Conservation (phyloP, 2,113 vertebrate species). For the Phaethornis superciliosus region DNA sequence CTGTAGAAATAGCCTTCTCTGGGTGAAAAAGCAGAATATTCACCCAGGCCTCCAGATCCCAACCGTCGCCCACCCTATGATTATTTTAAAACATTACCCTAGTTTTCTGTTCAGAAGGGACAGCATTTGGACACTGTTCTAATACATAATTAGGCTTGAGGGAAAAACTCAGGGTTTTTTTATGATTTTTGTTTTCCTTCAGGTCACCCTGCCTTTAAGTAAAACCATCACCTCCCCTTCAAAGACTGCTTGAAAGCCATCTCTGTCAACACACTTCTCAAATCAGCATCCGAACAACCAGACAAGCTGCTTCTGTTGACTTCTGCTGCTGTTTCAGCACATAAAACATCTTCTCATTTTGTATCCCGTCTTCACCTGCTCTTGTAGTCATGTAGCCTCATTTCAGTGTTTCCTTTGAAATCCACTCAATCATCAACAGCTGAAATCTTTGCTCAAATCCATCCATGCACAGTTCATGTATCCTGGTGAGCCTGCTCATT, state of each 20-base stretch:
- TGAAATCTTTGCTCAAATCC: slow-evolving; percentile 57
- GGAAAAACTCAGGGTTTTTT: not conserved
- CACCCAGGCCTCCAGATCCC: not conserved
- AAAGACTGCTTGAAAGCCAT: slow-evolving; percentile 49
- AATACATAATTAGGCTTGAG: not conserved
- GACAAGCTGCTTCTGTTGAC: slow-evolving; percentile 57
- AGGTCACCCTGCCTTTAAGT: not conserved
- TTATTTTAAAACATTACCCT: slow-evolving; percentile 19
- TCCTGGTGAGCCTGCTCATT: slow-evolving; percentile 36
- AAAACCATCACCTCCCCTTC: slow-evolving; percentile 30
- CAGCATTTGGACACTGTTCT: not conserved
- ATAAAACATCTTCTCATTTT: slow-evolving; percentile 54
- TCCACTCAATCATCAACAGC: slow-evolving; percentile 33
- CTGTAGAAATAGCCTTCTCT: not conserved
- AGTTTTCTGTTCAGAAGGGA: not conserved
- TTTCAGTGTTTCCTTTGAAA: slow-evolving; percentile 65
- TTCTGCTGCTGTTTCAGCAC: slow-evolving; percentile 56
- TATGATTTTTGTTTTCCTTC: not conserved
- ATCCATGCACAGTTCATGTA: slow-evolving; percentile 21
- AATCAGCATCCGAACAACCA: slow-evolving; percentile 47
- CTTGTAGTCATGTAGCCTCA: not conserved
- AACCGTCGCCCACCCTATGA: not conserved
- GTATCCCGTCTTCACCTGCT: slow-evolving; percentile 23
- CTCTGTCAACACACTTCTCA: slow-evolving; percentile 57
- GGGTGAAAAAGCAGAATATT: not conserved